Conservation (phyloP, 2,797 vertebrate genomes). For the Zenarchopterus dispar region DNA sequence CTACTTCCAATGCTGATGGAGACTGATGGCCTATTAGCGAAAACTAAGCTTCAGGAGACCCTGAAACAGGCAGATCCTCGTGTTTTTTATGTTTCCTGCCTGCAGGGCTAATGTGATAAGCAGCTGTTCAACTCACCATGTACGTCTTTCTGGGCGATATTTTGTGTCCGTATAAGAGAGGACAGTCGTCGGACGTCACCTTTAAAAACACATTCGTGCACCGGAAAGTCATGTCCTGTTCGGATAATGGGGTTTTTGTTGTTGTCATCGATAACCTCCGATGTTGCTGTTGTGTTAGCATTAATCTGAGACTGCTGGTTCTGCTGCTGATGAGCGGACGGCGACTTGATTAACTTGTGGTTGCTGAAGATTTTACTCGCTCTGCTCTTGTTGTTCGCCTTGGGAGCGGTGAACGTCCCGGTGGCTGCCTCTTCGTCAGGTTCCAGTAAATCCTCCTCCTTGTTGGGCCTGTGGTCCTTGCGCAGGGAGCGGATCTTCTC, state of each 20-base stretch:
- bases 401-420: slow-evolving; percentile 85
- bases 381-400: slow-evolving; percentile 80
- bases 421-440: slow-evolving; percentile 90
- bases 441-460: slow-evolving; percentile 90
- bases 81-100: not conserved
- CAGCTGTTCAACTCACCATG: slow-evolving; percentile 86
- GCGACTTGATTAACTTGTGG: slow-evolving; percentile 83
- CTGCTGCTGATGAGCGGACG: slow-evolving; percentile 71
- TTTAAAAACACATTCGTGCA: slow-evolving; percentile 96
- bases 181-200: slow-evolving; percentile 94
- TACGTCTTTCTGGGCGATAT: slow-evolving; percentile 94
- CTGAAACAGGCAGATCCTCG: slow-evolving; percentile 5
- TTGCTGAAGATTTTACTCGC: slow-evolving; percentile 87
- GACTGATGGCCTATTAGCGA: slow-evolving; percentile 35
- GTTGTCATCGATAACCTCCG: slow-evolving; percentile 78
- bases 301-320: slow-evolving; percentile 75
- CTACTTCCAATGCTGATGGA: slow-evolving; percentile 21
- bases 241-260: slow-evolving; percentile 81
- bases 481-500: slow-evolving; percentile 96
- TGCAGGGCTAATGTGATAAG: not conserved
- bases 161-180: slow-evolving; percentile 95
- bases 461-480: slow-evolving; percentile 91
- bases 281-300: slow-evolving; percentile 74
- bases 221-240: slow-evolving; percentile 85
- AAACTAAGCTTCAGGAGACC: slow-evolving; percentile 30